Evolutionary conservation across 2,888 invertebrate species (phyloP).

Genomic region (Sinhomidia bicolor): DNA sequence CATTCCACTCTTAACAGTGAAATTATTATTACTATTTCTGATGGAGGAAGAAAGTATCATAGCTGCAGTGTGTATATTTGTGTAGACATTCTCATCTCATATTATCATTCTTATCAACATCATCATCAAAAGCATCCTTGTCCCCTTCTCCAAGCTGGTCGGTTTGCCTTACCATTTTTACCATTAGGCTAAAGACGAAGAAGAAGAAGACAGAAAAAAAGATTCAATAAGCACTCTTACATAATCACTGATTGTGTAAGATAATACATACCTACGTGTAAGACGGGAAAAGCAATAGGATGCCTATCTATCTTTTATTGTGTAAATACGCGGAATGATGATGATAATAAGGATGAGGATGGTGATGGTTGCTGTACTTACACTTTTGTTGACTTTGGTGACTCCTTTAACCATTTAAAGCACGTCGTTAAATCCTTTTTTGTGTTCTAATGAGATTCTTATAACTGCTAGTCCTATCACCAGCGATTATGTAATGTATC

Average conservation of each 20-base stretch:
- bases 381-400: too few relatives aligned
- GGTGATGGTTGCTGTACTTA: neutral
- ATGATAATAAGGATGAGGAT: too few relatives aligned
- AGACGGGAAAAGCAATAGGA: too few relatives aligned
- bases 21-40: neutral
- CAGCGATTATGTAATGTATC: neutral
- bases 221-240: conserved; percentile 3
- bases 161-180: neutral
- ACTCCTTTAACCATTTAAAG: too few relatives aligned
- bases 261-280: neutral
- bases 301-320: conserved; percentile 9
- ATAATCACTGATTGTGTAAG: conserved; percentile 10
- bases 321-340: neutral
- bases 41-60: neutral
- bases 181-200: neutral
- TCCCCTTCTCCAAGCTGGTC: neutral
- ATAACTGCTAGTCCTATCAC: neutral
- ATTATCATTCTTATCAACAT: neutral
- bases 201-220: too few relatives aligned
- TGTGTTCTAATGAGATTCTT: neutral
- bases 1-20: neutral
- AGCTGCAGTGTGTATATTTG: too few relatives aligned
- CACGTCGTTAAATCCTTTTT: neutral
- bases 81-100: neutral
- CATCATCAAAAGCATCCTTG: neutral